A percentile compares a stretch with the other conserved stretches of the same genome.
Conservation (phyloP, 2,797 vertebrate species). For the Pteronotus mesoamericanus region DNA sequence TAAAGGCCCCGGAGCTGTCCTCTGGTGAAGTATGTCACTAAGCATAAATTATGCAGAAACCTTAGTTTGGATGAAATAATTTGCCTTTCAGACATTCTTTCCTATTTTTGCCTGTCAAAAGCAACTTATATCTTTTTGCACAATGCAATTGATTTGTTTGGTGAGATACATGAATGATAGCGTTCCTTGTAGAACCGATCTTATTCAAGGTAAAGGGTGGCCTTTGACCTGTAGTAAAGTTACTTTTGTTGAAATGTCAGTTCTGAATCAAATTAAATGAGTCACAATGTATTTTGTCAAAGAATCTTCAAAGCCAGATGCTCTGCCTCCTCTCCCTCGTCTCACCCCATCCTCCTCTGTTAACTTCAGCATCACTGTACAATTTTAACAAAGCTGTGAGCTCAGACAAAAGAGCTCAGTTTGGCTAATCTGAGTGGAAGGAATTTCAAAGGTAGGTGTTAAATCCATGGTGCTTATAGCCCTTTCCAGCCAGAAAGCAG, state of each 20-base stretch:
- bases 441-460: background rate
- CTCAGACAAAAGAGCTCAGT: background rate
- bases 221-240: conserved; percentile 15
- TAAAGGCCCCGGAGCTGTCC: background rate
- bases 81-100: conserved; percentile 65
- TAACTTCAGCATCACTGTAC: background rate
- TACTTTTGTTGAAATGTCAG: conserved; percentile 63
- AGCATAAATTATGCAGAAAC: conserved; percentile 30
- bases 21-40: background rate
- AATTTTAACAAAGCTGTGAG: background rate
- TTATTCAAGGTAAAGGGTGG: conserved; percentile 46
- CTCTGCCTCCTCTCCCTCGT: background rate
- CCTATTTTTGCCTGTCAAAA: conserved; percentile 56
- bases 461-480: background rate
- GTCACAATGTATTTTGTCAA: background rate
- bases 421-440: background rate
- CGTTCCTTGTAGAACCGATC: conserved; percentile 34
- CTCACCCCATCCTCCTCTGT: background rate
- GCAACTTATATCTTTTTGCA: conserved; percentile 55
- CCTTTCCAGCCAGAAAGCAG: background rate
- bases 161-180: conserved; percentile 24
- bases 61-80: conserved; percentile 5
- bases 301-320: background rate
- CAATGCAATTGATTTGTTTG: conserved; percentile 63
- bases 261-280: conserved; percentile 20